Evolutionary conservation across 2,888 invertebrate species (phyloP).

Genomic region (Macrophya annulata): DNA sequence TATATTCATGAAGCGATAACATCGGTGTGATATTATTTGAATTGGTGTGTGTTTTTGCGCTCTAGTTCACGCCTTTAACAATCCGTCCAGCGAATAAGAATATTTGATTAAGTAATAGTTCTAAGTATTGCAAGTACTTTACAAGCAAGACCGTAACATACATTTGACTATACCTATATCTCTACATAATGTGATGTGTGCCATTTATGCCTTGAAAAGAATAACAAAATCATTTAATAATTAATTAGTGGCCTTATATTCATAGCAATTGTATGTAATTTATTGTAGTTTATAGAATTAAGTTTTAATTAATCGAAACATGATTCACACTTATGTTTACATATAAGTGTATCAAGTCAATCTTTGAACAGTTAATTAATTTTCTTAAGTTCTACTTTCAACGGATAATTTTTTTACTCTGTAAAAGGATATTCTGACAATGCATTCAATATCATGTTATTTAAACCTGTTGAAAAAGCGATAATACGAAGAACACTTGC

Average conservation of each 20-base stretch:
- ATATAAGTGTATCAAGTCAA: neutral
- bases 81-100: slow-evolving; percentile 57
- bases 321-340: neutral
- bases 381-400: neutral
- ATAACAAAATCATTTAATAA: slow-evolving; percentile 31
- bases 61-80: slow-evolving; percentile 59
- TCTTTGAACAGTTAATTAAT: neutral
- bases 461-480: neutral
- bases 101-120: slow-evolving; percentile 41
- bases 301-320: neutral
- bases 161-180: slow-evolving; percentile 40
- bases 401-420: neutral
- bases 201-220: slow-evolving; percentile 49
- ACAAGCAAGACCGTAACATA: slow-evolving; percentile 35
- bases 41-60: slow-evolving; percentile 58
- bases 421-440: slow-evolving; percentile 12
- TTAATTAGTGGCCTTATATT: slow-evolving; percentile 50
- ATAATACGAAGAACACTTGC: neutral
- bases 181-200: slow-evolving; percentile 42
- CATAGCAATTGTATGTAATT: slow-evolving; percentile 28
- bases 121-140: slow-evolving; percentile 29
- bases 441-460: neutral
- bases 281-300: slow-evolving; percentile 37
- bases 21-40: slow-evolving; percentile 57
- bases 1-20: slow-evolving; percentile 52